Percentiles rank a stretch among this genome's conserved stretches.
Evolutionary conservation across 2,888 invertebrate genomes (phyloP).

Genomic region (Cephonodes hylas): DNA sequence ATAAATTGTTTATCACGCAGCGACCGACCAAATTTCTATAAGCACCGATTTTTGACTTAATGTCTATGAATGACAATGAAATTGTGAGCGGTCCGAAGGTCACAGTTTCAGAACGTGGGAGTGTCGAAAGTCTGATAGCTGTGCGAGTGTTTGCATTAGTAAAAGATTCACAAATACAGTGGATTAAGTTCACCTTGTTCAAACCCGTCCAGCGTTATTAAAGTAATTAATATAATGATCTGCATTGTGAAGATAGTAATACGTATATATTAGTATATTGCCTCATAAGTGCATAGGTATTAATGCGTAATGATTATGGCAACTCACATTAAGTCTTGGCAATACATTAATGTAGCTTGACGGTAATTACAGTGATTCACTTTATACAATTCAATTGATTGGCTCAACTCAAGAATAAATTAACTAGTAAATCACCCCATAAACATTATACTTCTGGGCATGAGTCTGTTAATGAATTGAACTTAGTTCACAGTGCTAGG

Average conservation of each 20-base stretch:
- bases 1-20: slow-evolving; percentile 54
- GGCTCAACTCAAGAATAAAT: neutral
- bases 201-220: neutral
- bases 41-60: slow-evolving; percentile 54
- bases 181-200: neutral
- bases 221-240: neutral
- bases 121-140: slow-evolving; percentile 25
- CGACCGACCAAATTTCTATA: slow-evolving; percentile 46
- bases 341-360: slow-evolving; percentile 2
- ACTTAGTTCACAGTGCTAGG: too few species aligned
- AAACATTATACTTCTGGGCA: too few species aligned
- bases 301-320: neutral
- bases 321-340: neutral
- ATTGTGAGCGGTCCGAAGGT: slow-evolving; percentile 40
- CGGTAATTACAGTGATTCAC: neutral
- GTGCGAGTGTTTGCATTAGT: neutral
- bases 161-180: neutral
- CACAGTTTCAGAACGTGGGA: slow-evolving; percentile 38
- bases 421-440: too few species aligned
- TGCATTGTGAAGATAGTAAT: neutral
- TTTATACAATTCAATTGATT: neutral
- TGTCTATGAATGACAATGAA: slow-evolving; percentile 50
- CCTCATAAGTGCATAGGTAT: neutral
- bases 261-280: neutral
- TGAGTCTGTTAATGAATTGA: too few species aligned